Percentiles rank a stretch among this genome's conserved stretches.
Conservation (phyloP, 2,113 vertebrate species). For the Gavia stellata region DNA sequence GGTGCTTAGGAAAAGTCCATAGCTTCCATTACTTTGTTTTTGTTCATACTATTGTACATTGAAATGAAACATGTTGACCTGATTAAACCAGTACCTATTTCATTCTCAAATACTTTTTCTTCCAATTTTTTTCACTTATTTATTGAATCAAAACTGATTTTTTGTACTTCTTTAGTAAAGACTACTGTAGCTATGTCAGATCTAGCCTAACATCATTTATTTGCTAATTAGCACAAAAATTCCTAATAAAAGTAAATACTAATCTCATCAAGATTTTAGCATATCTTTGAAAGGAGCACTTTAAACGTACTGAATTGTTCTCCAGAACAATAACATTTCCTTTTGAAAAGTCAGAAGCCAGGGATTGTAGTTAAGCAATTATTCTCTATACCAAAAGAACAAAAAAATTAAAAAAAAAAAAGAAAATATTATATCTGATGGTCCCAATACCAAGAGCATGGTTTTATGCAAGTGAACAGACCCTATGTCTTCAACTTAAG, state of each 20-base stretch:
- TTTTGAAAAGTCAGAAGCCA: background rate
- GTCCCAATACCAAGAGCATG: background rate
- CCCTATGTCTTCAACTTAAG: background rate
- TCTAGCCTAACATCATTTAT: background rate
- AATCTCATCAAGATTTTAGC: background rate
- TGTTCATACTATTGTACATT: background rate
- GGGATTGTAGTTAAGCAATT: background rate
- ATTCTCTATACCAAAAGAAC: background rate
- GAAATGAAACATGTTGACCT: background rate
- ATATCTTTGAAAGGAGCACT: background rate
- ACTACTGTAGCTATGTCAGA: background rate
- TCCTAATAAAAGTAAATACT: background rate
- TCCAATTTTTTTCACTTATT: background rate
- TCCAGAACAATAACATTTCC: background rate
- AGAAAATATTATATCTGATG: background rate
- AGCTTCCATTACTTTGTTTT: background rate
- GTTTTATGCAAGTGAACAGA: background rate
- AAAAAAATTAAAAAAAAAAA: no score
- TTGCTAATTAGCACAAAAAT: background rate
- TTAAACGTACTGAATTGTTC: background rate
- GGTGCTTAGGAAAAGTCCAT: background rate
- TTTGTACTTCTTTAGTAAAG: background rate
- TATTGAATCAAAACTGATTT: background rate
- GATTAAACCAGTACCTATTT: background rate
- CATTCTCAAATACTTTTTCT: background rate